phyloP scores from a whole-genome alignment of 1,140 invertebrate genomes.

The Ridgeia piscesae region DNA sequence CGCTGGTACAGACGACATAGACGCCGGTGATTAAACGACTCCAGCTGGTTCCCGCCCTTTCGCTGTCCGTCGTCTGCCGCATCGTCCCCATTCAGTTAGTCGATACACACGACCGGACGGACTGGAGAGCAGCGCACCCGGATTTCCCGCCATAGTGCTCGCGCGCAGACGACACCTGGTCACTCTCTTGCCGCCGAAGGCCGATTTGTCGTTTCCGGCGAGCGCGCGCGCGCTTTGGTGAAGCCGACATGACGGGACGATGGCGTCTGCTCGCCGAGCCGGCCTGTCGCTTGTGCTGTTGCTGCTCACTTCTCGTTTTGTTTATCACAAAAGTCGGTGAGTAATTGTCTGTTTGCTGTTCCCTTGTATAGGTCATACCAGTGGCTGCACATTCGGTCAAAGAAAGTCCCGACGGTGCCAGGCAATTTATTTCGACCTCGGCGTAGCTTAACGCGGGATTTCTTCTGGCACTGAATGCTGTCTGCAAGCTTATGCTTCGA shows the following conservation, averaged over 20 bases:
- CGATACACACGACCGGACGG: not conserved
- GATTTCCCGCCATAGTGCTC: not conserved
- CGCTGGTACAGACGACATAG: not conserved
- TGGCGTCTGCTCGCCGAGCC: not conserved
- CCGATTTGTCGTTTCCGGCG: not conserved
- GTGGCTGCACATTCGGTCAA: not conserved
- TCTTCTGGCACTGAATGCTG: not conserved
- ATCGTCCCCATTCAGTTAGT: not conserved
- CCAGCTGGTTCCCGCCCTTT: conserved; percentile 2
- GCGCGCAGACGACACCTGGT: not conserved
- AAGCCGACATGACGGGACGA: not conserved
- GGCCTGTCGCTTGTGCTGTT: not conserved
- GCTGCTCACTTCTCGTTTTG: not conserved
- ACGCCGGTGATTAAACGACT: not conserved
- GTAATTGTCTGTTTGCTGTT: not conserved
- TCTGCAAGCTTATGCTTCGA: not conserved
- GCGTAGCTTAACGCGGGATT: not conserved
- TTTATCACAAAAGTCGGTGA: not conserved
- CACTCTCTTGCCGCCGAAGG: not conserved
- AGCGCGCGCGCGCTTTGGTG: not conserved
- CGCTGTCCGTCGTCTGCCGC: not conserved
- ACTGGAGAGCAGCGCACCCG: not conserved
- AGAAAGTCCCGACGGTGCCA: not conserved
- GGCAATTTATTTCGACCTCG: not conserved
- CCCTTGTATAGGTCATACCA: not conserved